Evolutionary conservation across 2,113 vertebrate genomes (phyloP), one percentile per base, ranked within the genome.

Genomic region (Capreolus pygargus): DNA sequence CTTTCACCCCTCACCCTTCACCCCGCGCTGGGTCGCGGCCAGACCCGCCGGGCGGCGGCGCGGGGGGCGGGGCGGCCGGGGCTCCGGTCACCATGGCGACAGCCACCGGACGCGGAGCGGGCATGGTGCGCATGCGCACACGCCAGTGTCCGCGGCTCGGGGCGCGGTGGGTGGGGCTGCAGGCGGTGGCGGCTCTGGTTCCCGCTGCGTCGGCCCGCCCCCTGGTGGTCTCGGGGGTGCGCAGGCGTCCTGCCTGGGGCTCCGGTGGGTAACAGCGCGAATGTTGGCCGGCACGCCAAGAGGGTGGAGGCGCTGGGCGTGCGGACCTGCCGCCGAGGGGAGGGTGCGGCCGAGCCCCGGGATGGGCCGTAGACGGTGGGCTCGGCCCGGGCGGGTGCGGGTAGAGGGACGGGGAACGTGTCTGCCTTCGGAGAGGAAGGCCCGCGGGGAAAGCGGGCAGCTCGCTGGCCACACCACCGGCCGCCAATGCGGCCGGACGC

Each of bases 1-100:
- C 45, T 45, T 16, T 43, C 88, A 91, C 76, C 91, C 89, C 82
- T 86, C 54, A 89, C 91, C 91, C 82, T 76, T 83, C 50, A 83
- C 81, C 81, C 70, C 21, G 76, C 87, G 30, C 55, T 23, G 83
- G 88, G 89, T 76, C 89, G 60, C 93, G 86, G 98, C 97, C 98
- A 96, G 84, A 93, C 96, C 97, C 36, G 12, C 58, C 12, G 15
- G 90, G 90, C 90, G 16, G n/a, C 2, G 81, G 82, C 86, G 74
- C 74, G 27, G 61, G 60, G 90, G 76, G 61, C 60, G 76, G 89
- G 58, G 82, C 57, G 16, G 36, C 55, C 13, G 0, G 33, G 19
- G n/a, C 70, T 92, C 61, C 86, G 39, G 95, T 98, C 83, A 74
- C 96, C 97, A 83, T 61, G 91, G 97, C 58, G 96, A 98, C 97